Evolutionary conservation across 2,113 vertebrate genomes (phyloP).

Genomic region (Gymnogyps californianus): DNA sequence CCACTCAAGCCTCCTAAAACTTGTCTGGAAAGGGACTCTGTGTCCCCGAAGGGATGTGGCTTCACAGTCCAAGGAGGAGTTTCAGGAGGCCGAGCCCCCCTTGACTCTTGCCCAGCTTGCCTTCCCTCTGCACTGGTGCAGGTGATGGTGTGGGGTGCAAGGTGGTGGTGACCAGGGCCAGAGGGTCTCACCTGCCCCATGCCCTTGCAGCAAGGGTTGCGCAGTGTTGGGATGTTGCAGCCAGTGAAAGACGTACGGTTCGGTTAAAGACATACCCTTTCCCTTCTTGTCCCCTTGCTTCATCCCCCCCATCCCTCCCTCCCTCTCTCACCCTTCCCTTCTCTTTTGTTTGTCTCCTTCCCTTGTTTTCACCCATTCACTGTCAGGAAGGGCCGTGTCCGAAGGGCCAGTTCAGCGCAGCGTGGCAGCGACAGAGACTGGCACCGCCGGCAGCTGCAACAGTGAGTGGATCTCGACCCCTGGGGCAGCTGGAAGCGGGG

Average conservation of each 20-base stretch:
- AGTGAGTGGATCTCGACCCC: slow-evolving; percentile 72
- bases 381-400: slow-evolving; percentile 77
- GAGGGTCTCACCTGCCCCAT: fast-evolving
- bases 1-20: background rate
- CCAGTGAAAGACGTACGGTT: background rate
- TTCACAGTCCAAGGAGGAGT: background rate
- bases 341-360: slow-evolving; percentile 70
- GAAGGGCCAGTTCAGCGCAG: slow-evolving; percentile 71
- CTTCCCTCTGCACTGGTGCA: background rate
- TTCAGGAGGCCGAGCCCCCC: background rate
- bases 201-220: background rate
- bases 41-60: background rate
- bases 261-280: slow-evolving; percentile 53
- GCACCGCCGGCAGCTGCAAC: slow-evolving; percentile 72
- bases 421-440: slow-evolving; percentile 76
- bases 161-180: background rate
- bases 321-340: slow-evolving; percentile 67
- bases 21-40: background rate
- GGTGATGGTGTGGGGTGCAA: background rate
- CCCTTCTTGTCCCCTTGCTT: slow-evolving; percentile 60
- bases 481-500: slow-evolving; percentile 39
- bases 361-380: slow-evolving; percentile 62
- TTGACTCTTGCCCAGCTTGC: background rate
- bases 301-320: slow-evolving; percentile 28
- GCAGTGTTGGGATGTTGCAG: background rate